Evolutionary conservation across 2,888 invertebrate species (phyloP), one percentile per base, ranked within the genome.

Genomic region (Ormia ochracea): DNA sequence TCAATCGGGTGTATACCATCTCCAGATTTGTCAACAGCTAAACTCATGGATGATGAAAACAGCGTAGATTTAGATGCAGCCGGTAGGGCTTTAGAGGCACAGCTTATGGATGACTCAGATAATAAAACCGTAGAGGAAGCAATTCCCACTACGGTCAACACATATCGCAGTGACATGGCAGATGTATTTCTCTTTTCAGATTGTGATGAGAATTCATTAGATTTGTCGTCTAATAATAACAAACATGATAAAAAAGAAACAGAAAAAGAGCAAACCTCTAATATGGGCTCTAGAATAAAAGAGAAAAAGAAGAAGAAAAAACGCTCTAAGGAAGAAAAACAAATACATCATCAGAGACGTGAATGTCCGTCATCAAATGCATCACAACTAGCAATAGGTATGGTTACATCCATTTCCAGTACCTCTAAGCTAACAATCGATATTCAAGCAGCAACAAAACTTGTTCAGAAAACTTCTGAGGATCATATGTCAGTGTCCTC

Each of bases 251-350:
- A 79, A 36, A 65, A 75, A 43, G 79, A 75, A 28, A 41, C 14
- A 1, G 82, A 83, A 19, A 83, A 78, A 38, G 63, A 70, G 1
- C 82, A 78, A 31, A 58, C 66, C n/a, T 19, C 79, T 17, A 31
- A 43, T 17, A 4, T 72, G 1, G 68, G 74, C 38, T 58, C 74
- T 59, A 87, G 94, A 82, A 91, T 91, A 63, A 94, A 94, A 86
- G 95, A 95, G 83, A 95, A 94, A 89, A 95, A 94, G 89, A 96
- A 96, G 90, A 96, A 96, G 88, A 93, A 95, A 84, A 96, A 96
- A 88, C 94, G 94, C 86, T 95, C 93, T 66, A 95, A 94, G 87
- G 96, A 96, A 84, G 95, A 95, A 79, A 92, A 93, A 82, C 93
- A 91, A 85, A 92, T 94, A 38, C 93, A 94, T 86, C 93, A 93